Evolutionary conservation across 2,888 invertebrate genomes (phyloP), one percentile per base, ranked within the genome.

Genomic region (Drosophila formosana): DNA sequence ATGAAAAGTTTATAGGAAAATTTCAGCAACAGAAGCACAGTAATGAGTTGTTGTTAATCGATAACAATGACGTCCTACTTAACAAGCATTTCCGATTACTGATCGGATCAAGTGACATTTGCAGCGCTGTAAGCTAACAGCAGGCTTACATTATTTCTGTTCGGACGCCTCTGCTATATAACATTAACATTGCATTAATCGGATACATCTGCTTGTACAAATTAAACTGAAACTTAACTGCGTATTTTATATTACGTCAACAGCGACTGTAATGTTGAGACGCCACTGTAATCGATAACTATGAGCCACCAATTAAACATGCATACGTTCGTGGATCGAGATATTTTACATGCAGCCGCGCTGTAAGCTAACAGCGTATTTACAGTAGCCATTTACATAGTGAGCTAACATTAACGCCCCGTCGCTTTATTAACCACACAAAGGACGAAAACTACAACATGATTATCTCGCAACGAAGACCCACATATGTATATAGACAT

Each of bases 381-480:
- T 43, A 23, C 18, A 18, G 30, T 11, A 43, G 30, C 8, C 1
- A 4, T 43, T n/a, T 30, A 23, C 4, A 34, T 25, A 23, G 25
- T 9, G 11, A 23, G 13, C 34, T 23, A 11, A 25, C n/a, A 25
- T 32, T 32, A 55, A 32, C 45, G 8, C 32, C 13, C 39, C 13
- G 18, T 13, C 34, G 25, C 13, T 30, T 13, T 47, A 62, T 71
- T 53, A 51, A 39, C 30, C 39, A 7, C 37, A 62, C 56, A 72
- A 64, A 51, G 56, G 43, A 60, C 76, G 28, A 47, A 34, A 61
- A 51, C 61, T 58, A 57, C 45, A 55, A 37, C 49, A 41, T 58
- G 61, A 77, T 75, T 72, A 75, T 65, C 73, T 72, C 58, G 58
- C 65, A 52, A 52, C 53, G 52, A n/a, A 62, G 46, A 43, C 26